These are phyloP conservation scores for Suncus etruscus DNA, from an alignment of 2,113 vertebrate species.

Conservation along the genomic window DNA sequence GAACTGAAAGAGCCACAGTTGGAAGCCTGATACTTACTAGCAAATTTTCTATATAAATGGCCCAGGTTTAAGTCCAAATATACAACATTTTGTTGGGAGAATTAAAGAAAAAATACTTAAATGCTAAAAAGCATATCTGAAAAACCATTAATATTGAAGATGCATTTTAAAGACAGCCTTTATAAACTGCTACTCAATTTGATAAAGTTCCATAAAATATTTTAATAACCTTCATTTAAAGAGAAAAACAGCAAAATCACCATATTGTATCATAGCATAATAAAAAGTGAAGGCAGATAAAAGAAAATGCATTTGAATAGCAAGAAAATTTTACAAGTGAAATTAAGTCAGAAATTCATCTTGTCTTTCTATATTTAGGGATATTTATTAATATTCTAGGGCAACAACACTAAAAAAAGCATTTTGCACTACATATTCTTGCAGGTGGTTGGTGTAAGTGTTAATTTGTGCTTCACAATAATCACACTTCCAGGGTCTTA, in stretches of 20 bases:
- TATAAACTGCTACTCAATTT: constrained; percentile 46
- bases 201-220: constrained; percentile 37
- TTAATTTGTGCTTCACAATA: constrained; percentile 50
- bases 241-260: constrained; percentile 29
- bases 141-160: not conserved
- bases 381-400: constrained; percentile 60
- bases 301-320: not conserved
- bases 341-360: constrained; percentile 20
- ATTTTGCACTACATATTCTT: constrained; percentile 18
- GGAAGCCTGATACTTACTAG: not conserved
- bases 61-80: not conserved
- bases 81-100: not conserved
- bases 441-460: constrained; percentile 25
- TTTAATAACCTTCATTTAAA: constrained; percentile 24
- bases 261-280: not conserved
- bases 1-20: not conserved
- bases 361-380: constrained; percentile 36
- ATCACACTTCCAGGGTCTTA: constrained; percentile 19
- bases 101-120: not conserved
- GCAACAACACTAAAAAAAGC: constrained; percentile 5
- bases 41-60: not conserved
- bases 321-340: not conserved
- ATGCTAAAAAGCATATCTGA: not conserved
- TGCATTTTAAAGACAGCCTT: not conserved
- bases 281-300: not conserved